Evolutionary conservation across 2,888 invertebrate genomes (phyloP), one percentile per base, ranked within the genome.

Genomic region (Alitta virens): DNA sequence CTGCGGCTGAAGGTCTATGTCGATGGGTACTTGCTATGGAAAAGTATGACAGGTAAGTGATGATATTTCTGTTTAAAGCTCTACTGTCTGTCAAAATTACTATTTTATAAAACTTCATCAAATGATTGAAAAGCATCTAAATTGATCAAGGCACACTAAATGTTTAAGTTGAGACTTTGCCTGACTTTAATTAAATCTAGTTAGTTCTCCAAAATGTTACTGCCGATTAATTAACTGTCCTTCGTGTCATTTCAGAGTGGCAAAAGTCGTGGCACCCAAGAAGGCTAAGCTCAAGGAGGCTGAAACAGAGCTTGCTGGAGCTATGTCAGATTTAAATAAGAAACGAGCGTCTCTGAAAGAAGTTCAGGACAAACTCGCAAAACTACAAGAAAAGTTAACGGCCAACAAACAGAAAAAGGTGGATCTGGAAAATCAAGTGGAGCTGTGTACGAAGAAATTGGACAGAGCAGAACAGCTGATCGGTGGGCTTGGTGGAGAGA

Each of bases 11-110:
- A 75, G 84, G 84, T 60, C 74, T 86, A 63, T 96, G 96, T 78
- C 90, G 90, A 70, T 98, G 97, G 98, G 93, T 97, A 25, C 86
- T 93, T 1, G 97, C 97, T 1, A 92, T 98, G 90, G 97, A 97
- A 75, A 91, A 94, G 7, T 98, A 98, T 80, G 96, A 98, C 76
- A 86, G 73, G 78, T 78, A 66, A 70, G 70, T 63, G 7, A n/a
- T n/a, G n/a, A n/a, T n/a, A n/a, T n/a, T n/a, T n/a, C n/a, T n/a
- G n/a, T n/a, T n/a, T n/a, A n/a, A n/a, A n/a, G n/a, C n/a, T n/a
- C n/a, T n/a, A n/a, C n/a, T n/a, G n/a, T n/a, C n/a, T n/a, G n/a
- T n/a, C n/a, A n/a, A n/a, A n/a, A n/a, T n/a, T n/a, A n/a, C n/a
- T n/a, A n/a, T n/a, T n/a, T n/a, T n/a, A n/a, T n/a, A n/a, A n/a